Evolutionary conservation across 2,888 invertebrate genomes (phyloP), one percentile per base, ranked within the genome.

Genomic region (Unio pictorum): DNA sequence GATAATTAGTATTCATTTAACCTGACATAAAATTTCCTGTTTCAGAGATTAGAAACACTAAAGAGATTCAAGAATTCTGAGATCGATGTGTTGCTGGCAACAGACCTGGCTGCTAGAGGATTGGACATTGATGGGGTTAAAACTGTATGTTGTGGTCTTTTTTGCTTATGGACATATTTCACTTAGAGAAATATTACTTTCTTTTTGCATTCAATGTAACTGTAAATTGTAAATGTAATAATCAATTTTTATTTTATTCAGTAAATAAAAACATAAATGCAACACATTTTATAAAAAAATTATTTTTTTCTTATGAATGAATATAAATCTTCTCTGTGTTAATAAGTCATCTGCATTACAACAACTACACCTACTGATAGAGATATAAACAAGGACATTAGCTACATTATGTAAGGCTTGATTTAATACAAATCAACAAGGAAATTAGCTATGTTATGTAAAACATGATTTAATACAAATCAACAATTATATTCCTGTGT

Each of bases 111-210:
- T 0, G 96, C 97, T 7, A 92, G 97, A 86, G 98, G 99, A 85
- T 92, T 99, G 62, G 99, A 99, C 91, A 99, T 99, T 81, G 94
- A 95, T n/a, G 97, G 97, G 15, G 97, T 99, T 0, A 95, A 96
- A 91, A 98, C 98, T 20, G 98, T 92, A 73, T 86, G 90, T 87
- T 54, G 18, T 26, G 3, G 45, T 45, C 45, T 0, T 3, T 45
- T 45, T 3, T 45, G 11, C 45, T 23, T 26, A 28, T 20, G 5
- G 15, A 62, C 20, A 15, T 30, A 26, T 23, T 26, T n/a, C 17
- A 17, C 23, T 15, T 23, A 23, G 59, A 59, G 23, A 23, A 59
- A 23, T 59, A 23, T 59, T 23, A 3, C 17, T 15, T 3, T 59
- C 59, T 23, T 59, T 59, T 59, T n/a, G 59, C 23, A 17, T 18